Percentiles rank a stretch among this genome's conserved stretches.
These are phyloP conservation scores for Propithecus perrieri DNA, from an alignment of 2,797 vertebrate genomes.

Conservation along the genomic window DNA sequence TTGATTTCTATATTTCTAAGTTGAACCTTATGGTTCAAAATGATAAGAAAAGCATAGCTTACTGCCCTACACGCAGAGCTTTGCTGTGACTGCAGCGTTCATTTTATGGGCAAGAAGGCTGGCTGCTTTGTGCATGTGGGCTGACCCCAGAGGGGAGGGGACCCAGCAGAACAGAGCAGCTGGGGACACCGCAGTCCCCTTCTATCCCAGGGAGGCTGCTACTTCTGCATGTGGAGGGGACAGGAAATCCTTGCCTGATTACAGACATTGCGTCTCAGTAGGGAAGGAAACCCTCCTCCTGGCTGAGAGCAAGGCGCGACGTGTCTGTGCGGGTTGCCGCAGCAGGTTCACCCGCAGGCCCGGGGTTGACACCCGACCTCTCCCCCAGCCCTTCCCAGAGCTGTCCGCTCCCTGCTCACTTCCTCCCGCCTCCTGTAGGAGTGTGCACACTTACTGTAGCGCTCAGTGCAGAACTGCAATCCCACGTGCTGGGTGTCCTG, in stretches of 20 bases:
- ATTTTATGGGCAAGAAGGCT: accelerated
- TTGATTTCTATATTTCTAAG: neutral
- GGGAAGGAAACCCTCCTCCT: neutral
- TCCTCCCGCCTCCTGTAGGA: accelerated
- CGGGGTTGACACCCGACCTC: neutral
- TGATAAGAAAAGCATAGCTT: neutral
- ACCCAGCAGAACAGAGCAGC: accelerated
- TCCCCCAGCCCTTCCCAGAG: neutral
- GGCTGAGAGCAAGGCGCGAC: accelerated
- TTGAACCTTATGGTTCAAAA: neutral
- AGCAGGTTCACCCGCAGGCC: neutral
- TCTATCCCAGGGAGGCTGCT: accelerated
- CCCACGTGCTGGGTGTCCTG: accelerated
- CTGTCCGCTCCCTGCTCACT: too few species aligned
- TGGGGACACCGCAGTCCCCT: accelerated
- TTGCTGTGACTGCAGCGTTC: accelerated
- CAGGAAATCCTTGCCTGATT: neutral
- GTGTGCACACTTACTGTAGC: too few species aligned
- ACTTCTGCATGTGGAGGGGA: accelerated
- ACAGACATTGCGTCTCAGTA: accelerated
- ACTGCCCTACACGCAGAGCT: too few species aligned
- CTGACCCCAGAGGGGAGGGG: accelerated
- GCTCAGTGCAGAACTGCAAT: accelerated
- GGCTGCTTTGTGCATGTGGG: neutral
- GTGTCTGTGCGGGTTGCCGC: neutral